Evolutionary conservation across 2,113 vertebrate genomes (phyloP), one percentile per base, ranked within the genome.

Genomic region (Chlorodrepanis virens): DNA sequence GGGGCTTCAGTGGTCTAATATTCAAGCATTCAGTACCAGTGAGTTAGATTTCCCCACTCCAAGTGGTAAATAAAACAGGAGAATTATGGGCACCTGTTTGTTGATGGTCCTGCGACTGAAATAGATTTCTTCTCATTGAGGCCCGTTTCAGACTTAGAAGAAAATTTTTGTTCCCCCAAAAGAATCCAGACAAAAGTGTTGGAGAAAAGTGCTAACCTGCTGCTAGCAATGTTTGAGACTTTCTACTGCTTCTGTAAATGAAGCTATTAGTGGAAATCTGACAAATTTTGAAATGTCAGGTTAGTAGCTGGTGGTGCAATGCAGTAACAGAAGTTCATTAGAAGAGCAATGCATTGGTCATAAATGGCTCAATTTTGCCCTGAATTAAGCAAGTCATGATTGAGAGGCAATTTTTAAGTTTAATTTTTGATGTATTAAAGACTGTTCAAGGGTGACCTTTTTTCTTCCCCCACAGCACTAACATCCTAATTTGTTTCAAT

Each of bases 231-330:
- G 77, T 89, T 94, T 56, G 49, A 94, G 70, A 90, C 35, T 59
- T 89, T 95, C n/a, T 86, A 65, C 35, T 90, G 89, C 76, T 90
- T 86, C 52, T 86, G 49, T 75, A 75, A 80, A 31, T 81, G 52
- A 93, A 97, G 85, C 50, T 96, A 88, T 95, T 94, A 82, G 35
- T 63, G 80, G 89, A 94, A 97, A 78, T 47, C 35, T 75, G 71
- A 64, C 69, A 93, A 86, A 95, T 63, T 94, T 96, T 93, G 79
- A 97, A 97, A 97, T 92, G 67, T 87, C 91, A 96, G 42, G 35
- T 74, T 95, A 64, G 49, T 78, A 91, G 76, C 25, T 45, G 88
- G 52, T 84, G 74, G 65, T 93, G 50, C 65, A 90, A 80, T 65
- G 70, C 71, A 52, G 80, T 47, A 91, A 74, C 31, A 61, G 33